Evolutionary conservation across 2,888 invertebrate species (phyloP).

Genomic region (Nomada lathburiana): DNA sequence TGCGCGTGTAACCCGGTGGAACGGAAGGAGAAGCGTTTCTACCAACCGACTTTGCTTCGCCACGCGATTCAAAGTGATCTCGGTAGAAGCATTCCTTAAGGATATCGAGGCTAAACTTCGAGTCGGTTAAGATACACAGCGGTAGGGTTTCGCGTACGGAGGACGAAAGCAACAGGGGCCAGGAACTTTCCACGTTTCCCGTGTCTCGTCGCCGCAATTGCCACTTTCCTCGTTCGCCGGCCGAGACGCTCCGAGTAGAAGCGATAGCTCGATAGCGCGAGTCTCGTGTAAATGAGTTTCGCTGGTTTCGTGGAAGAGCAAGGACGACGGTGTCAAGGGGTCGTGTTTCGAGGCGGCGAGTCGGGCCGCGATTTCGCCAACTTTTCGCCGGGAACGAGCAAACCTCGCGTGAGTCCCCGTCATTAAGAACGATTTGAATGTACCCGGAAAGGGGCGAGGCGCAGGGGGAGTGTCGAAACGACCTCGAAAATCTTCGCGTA

Average conservation of each 20-base stretch:
- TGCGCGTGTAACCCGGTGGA: slow-evolving; percentile 73
- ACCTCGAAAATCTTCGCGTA: slow-evolving; percentile 67
- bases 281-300: slow-evolving; percentile 14
- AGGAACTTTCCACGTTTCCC: slow-evolving; percentile 17
- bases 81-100: neutral
- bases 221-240: slow-evolving; percentile 32
- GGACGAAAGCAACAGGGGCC: slow-evolving; percentile 9
- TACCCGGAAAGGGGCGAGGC: slow-evolving; percentile 58
- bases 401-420: slow-evolving; percentile 61
- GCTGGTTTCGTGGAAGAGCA: neutral
- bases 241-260: neutral
- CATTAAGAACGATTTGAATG: slow-evolving; percentile 69
- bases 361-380: slow-evolving; percentile 34
- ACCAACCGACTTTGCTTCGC: slow-evolving; percentile 43
- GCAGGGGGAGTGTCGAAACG: slow-evolving; percentile 57
- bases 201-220: slow-evolving; percentile 39
- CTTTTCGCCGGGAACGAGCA: slow-evolving; percentile 53
- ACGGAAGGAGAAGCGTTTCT: slow-evolving; percentile 61
- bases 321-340: neutral
- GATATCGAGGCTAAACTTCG: neutral
- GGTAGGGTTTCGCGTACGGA: too few species aligned
- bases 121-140: neutral
- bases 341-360: neutral
- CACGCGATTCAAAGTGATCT: slow-evolving; percentile 34
- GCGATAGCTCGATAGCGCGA: neutral